Evolutionary conservation across 2,113 vertebrate genomes (phyloP), one percentile per base, ranked within the genome.

Genomic region (Cervus canadensis): DNA sequence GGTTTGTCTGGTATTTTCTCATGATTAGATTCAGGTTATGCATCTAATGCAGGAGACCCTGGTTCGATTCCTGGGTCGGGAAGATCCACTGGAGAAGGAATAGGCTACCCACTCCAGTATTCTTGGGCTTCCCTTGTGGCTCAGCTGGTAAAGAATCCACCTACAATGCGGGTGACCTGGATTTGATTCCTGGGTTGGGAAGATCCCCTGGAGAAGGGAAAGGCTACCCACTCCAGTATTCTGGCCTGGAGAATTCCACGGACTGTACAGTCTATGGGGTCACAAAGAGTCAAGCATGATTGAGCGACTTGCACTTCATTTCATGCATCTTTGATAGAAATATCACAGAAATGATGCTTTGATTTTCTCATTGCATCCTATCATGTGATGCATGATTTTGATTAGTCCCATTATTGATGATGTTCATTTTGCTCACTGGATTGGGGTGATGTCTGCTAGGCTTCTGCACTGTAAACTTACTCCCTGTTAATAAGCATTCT

Each of bases 1-100:
- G 33, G 56, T 57, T 94, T 96, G 45, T 97, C 40, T 76, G 36
- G n/a, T 76, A 43, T 78, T 97, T 97, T 86, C 81, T 97, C 26
- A 43, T 62, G 52, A n/a, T 83, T 94, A 87, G 43, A 87, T 95
- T 95, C 50, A 87, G 21, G 62, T 86, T 91, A 57, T 91, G 48
- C 76, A 74, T 74, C 36, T 74, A 40, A 74, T 40, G 10, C 67
- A 40, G 67, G 19, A 71, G 67, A 74, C 67, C 67, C 21, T 40
- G 36, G 67, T 74, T 74, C 0, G 1, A 74, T 74, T 74, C 16
- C n/a, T 74, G 67, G n/a, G n/a, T 74, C 2, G 2, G 67, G 67
- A 74, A 71, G 67, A 40, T 71, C 67, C 67, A 6, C 10, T 74
- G 36, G 67, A 74, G 67, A 74, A 74, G 23, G 67, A 12, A 40